Evolutionary conservation across 2,888 invertebrate genomes (phyloP).

Genomic region (Cylindroiulus punctatus): DNA sequence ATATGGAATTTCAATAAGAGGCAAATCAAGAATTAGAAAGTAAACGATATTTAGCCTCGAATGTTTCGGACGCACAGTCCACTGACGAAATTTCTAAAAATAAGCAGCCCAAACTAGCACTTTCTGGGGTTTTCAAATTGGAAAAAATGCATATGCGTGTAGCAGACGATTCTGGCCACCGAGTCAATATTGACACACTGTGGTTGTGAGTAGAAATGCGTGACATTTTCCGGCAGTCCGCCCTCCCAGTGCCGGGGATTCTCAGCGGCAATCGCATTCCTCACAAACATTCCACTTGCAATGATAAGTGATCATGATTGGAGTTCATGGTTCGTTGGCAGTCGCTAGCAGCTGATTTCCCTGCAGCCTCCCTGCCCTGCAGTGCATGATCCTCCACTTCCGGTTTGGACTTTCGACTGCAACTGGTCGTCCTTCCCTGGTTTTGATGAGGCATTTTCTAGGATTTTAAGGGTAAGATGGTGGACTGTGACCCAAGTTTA

Average conservation of each 20-base stretch:
- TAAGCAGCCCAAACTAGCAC: neutral
- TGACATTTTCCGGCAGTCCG: neutral
- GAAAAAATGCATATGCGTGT: neutral
- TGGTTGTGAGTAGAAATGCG: neutral
- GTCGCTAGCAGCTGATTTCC: constrained; percentile 13
- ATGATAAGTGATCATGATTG: neutral
- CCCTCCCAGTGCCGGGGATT: neutral
- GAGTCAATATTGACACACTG: constrained; percentile 18
- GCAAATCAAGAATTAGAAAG: neutral
- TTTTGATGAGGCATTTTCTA: neutral
- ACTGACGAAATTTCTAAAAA: neutral
- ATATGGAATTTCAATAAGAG: neutral
- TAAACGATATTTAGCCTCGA: neutral
- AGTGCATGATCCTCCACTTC: neutral
- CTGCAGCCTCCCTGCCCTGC: no score
- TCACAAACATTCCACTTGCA: neutral
- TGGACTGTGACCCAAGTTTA: neutral
- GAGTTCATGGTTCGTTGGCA: neutral
- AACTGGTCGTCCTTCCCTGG: neutral
- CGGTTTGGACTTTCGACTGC: neutral
- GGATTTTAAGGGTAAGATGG: neutral
- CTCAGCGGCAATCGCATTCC: neutral
- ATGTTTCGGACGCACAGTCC: neutral
- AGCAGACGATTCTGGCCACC: constrained; percentile 12
- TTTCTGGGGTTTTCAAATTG: neutral